phyloP scores from a whole-genome alignment of 2,888 invertebrate species.

The Gandaritis pyraliata region DNA sequence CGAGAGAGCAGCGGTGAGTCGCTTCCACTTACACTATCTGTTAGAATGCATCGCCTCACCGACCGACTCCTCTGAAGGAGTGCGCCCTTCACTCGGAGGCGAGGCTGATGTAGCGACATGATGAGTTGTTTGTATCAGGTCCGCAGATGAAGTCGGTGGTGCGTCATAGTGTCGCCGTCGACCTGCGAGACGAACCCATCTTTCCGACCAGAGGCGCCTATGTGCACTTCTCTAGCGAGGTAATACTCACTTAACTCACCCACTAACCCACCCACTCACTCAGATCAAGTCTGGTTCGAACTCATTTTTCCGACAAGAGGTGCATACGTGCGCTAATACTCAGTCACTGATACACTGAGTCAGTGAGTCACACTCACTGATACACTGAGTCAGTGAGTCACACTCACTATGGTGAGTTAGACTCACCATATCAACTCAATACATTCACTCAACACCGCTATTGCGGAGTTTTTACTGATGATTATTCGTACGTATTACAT shows the following conservation, averaged over 20 bases:
- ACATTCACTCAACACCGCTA: no score
- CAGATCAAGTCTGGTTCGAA: neutral
- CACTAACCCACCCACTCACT: neutral
- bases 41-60: no score
- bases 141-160: conserved; percentile 95
- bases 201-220: conserved; percentile 91
- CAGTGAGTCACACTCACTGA: neutral
- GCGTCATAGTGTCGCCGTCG: conserved; percentile 91
- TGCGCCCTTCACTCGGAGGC: no score
- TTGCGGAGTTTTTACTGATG: no score
- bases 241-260: conserved; percentile 8
- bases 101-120: no score
- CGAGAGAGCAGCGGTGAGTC: conserved; percentile 90
- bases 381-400: no score
- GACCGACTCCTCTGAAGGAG: no score
- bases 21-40: conserved; percentile 1
- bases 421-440: no score
- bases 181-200: conserved; percentile 91
- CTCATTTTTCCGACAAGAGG: no score
- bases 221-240: conserved; percentile 90
- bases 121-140: conserved; percentile 75
- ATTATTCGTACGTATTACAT: no score
- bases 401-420: no score
- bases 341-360: neutral
- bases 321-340: neutral